phyloP scores from a whole-genome alignment of 2,888 invertebrate species.

The Eupeodes latifasciatus region DNA sequence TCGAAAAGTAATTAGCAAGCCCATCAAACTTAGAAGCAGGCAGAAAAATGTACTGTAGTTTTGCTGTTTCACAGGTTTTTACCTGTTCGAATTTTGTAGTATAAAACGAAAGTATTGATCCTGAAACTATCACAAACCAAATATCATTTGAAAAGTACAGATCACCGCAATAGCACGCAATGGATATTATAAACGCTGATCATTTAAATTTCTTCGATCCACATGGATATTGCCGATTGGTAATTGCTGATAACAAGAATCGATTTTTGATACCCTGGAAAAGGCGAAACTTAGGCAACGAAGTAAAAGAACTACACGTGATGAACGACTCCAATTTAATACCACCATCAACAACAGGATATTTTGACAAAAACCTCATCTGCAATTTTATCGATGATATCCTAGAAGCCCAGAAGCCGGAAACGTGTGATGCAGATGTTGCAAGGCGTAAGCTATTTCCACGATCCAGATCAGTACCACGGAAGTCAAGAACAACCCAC shows the following conservation, averaged over 20 bases:
- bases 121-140: neutral
- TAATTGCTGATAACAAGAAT: neutral
- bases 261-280: conserved; percentile 26
- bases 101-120: neutral
- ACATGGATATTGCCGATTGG: conserved; percentile 41
- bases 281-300: conserved; percentile 45
- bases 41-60: neutral
- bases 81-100: neutral
- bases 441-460: conserved; percentile 80
- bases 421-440: conserved; percentile 33
- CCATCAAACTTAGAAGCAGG: neutral
- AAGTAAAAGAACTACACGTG: conserved; percentile 51
- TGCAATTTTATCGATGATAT: conserved; percentile 59
- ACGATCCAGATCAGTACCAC: conserved; percentile 55
- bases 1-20: neutral
- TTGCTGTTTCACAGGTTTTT: neutral
- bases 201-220: conserved; percentile 39
- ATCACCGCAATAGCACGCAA: conserved; percentile 1
- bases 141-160: neutral
- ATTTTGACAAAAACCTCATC: conserved; percentile 36
- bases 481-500: conserved; percentile 70
- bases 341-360: conserved; percentile 59
- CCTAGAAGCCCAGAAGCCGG: conserved; percentile 26
- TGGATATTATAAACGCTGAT: conserved; percentile 41
- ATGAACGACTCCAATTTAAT: conserved; percentile 44